These are phyloP conservation scores for Lasaia peninsularis DNA, from an alignment of 1,140 invertebrate genomes.

Conservation along the genomic window DNA sequence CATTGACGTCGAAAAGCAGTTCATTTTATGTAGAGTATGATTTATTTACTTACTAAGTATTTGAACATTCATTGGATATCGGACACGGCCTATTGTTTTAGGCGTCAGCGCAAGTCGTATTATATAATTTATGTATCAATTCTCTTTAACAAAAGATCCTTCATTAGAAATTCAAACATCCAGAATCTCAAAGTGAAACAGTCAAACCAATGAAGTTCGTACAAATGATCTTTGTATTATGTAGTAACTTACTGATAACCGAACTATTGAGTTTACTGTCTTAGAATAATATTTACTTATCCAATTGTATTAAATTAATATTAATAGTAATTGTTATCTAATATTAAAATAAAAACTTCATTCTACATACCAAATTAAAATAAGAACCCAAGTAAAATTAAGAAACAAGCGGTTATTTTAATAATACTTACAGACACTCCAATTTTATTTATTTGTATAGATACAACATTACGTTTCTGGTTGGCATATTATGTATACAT, in stretches of 20 bases:
- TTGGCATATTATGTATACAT: too few species aligned
- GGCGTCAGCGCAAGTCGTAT: background rate
- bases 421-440: too few species aligned
- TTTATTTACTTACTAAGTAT: background rate
- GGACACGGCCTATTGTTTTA: background rate
- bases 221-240: constrained; percentile 20
- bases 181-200: constrained; percentile 21
- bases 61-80: background rate
- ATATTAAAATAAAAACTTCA: background rate
- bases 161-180: constrained; percentile 30
- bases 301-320: background rate
- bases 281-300: constrained; percentile 19
- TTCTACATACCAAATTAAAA: too few species aligned
- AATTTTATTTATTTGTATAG: too few species aligned
- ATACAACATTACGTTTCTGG: too few species aligned
- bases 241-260: constrained; percentile 19
- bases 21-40: too few species aligned
- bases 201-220: constrained; percentile 22
- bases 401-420: too few species aligned
- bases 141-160: constrained; percentile 22
- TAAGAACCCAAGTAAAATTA: too few species aligned
- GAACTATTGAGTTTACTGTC: constrained; percentile 15
- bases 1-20: too few species aligned
- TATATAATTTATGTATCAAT: constrained; percentile 1
- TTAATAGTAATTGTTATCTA: background rate